Percentiles rank a stretch among this genome's conserved stretches.
Evolutionary conservation across 2,113 vertebrate species (phyloP).

Genomic region (Agapornis roseicollis): DNA sequence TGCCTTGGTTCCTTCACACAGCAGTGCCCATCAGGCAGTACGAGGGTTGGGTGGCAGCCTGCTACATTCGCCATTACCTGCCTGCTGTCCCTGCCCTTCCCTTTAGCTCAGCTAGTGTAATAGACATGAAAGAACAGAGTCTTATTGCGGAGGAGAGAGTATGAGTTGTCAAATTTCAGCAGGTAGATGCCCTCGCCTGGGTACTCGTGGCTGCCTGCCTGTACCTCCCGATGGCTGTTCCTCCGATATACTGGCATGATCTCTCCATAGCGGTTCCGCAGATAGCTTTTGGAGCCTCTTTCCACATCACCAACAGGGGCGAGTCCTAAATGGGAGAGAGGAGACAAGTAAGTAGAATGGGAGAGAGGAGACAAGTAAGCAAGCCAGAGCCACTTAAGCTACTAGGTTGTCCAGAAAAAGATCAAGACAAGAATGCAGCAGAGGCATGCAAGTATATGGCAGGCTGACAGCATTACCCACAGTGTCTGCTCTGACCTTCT

Average conservation of each 20-base stretch:
- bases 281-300: conserved; percentile 83
- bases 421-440: neutral
- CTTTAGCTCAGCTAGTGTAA: conserved; percentile 80
- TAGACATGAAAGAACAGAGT: conserved; percentile 96
- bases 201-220: conserved; percentile 92
- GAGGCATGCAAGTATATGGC: neutral
- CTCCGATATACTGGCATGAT: conserved; percentile 91
- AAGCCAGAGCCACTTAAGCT: neutral
- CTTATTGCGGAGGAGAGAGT: conserved; percentile 96
- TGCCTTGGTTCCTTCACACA: neutral
- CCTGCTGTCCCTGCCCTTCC: conserved; percentile 11
- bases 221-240: conserved; percentile 91
- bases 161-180: conserved; percentile 97
- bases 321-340: conserved; percentile 74
- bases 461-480: neutral
- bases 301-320: conserved; percentile 89
- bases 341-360: neutral
- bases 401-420: neutral
- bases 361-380: neutral
- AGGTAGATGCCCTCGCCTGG: conserved; percentile 96
- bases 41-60: conserved; percentile 52
- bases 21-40: neutral
- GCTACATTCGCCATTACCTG: neutral
- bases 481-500: neutral
- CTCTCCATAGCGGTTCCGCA: conserved; percentile 86